These are phyloP conservation scores for Pyralis farinalis DNA, from an alignment of 2,888 invertebrate species.

Conservation along the genomic window DNA sequence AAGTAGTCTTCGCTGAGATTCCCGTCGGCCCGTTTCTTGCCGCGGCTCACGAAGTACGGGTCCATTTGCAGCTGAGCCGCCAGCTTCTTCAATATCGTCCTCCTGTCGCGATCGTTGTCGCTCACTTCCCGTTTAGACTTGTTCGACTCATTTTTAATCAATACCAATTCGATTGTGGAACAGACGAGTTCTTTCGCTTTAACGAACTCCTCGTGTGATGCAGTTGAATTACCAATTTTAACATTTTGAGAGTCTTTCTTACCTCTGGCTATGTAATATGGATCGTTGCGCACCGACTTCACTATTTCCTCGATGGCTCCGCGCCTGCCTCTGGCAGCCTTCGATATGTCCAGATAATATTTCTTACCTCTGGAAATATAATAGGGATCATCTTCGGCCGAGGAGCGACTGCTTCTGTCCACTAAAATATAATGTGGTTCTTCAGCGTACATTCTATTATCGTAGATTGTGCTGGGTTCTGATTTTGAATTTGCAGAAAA, in stretches of 20 bases:
- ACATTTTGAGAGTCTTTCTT: constrained; percentile 49
- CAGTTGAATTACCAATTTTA: constrained; percentile 30
- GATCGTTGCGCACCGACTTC: constrained; percentile 70
- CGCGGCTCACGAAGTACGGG: constrained; percentile 69
- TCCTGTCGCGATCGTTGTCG: constrained; percentile 58
- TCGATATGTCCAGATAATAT: constrained; percentile 37
- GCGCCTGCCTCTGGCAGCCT: constrained; percentile 53
- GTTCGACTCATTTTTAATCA: constrained; percentile 29
- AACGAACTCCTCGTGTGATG: constrained; percentile 29
- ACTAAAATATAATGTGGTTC: constrained; percentile 78
- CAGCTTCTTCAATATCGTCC: constrained; percentile 61
- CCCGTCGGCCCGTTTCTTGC: constrained; percentile 49
- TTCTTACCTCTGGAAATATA: constrained; percentile 66
- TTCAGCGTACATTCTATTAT: constrained; percentile 71
- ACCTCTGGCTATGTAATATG: constrained; percentile 77
- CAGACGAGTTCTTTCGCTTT: constrained; percentile 63
- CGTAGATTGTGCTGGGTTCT: constrained; percentile 48
- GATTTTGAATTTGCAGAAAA: constrained; percentile 16
- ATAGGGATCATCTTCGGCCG: constrained; percentile 62
- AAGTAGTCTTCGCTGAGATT: constrained; percentile 27
- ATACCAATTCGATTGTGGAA: constrained; percentile 48
- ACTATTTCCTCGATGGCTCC: constrained; percentile 67
- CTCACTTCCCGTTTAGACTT: constrained; percentile 52
- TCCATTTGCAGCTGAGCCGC: constrained; percentile 66
- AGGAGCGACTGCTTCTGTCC: constrained; percentile 64